phyloP scores from a whole-genome alignment of 92 coral and sea anemone species.

The Scolanthus callimorphus region DNA sequence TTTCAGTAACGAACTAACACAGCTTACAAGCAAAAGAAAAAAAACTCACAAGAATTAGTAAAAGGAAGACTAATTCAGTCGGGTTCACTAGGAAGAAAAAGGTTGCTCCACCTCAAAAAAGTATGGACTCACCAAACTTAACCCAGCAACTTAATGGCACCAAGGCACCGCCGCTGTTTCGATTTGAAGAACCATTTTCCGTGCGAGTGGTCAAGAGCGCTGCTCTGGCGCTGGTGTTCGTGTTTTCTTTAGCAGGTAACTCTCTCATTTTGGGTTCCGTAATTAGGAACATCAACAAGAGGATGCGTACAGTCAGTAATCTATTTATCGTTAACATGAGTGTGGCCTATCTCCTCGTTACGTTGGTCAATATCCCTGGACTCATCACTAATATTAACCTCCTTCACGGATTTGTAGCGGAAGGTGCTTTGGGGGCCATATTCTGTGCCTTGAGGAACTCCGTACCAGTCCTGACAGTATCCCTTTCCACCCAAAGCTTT shows the following conservation, averaged over 20 bases:
- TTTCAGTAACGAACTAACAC: no score
- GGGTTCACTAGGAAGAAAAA: no score
- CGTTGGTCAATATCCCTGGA: conserved; percentile 29
- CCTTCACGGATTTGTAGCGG: conserved; percentile 12
- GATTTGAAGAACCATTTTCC: background rate
- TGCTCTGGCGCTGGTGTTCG: conserved; percentile 4
- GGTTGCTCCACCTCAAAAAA: no score
- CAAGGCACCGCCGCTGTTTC: no score
- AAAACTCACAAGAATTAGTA: no score
- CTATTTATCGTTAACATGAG: conserved; percentile 35
- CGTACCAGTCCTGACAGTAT: conserved; percentile 22
- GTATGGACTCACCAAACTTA: no score
- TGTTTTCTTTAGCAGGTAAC: conserved; percentile 29
- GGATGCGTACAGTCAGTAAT: conserved; percentile 41
- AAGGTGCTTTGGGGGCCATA: conserved; percentile 7
- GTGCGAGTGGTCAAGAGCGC: conserved; percentile 2
- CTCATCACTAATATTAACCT: conserved; percentile 14
- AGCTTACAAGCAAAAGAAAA: no score
- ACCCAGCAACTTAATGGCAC: no score
- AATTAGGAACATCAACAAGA: conserved; percentile 21
- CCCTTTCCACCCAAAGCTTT: conserved; percentile 36
- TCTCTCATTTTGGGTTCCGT: conserved; percentile 30
- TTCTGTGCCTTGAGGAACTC: conserved; percentile 21
- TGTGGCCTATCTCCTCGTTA: conserved; percentile 25
- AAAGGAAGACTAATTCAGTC: no score